Evolutionary conservation across 2,113 vertebrate genomes (phyloP).

Genomic region (Atherinomorus stipes): DNA sequence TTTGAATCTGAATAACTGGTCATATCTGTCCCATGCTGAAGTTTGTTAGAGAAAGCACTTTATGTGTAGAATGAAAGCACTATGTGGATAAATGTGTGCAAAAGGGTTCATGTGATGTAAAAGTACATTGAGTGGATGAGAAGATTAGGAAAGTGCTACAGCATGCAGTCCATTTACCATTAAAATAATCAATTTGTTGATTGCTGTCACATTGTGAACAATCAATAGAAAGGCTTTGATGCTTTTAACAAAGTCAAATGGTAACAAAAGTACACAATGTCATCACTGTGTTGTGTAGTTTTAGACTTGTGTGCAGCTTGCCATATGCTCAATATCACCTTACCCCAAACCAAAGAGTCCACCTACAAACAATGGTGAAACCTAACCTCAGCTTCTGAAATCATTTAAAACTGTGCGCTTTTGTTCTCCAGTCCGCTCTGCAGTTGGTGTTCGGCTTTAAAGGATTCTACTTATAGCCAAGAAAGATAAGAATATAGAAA

Average conservation of each 20-base stretch:
- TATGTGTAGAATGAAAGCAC: not conserved
- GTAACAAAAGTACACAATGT: not conserved
- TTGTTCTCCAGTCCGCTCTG: slow-evolving; percentile 15
- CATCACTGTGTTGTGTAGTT: slow-evolving; percentile 5
- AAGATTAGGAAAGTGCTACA: not conserved
- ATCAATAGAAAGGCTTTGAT: slow-evolving; percentile 1
- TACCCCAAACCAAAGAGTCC: slow-evolving; percentile 23
- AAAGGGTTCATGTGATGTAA: not conserved
- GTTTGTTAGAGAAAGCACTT: not conserved
- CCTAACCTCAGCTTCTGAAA: slow-evolving; percentile 14
- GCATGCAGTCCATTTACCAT: not conserved
- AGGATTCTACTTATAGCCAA: slow-evolving; percentile 1
- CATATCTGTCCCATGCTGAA: no score
- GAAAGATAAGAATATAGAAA: slow-evolving; percentile 3
- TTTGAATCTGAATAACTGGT: not conserved
- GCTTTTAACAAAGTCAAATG: slow-evolving; percentile 15
- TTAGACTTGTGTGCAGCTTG: not conserved
- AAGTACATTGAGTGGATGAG: not conserved
- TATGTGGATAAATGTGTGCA: not conserved
- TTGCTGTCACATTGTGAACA: not conserved
- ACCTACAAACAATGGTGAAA: slow-evolving; percentile 46
- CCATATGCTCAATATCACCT: slow-evolving; percentile 39
- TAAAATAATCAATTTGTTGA: not conserved
- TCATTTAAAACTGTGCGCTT: slow-evolving; percentile 10
- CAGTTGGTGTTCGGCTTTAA: slow-evolving; percentile 32